Evolutionary conservation across 2,113 vertebrate genomes (phyloP), one percentile per base, ranked within the genome.

Genomic region (Lutjanus erythropterus): DNA sequence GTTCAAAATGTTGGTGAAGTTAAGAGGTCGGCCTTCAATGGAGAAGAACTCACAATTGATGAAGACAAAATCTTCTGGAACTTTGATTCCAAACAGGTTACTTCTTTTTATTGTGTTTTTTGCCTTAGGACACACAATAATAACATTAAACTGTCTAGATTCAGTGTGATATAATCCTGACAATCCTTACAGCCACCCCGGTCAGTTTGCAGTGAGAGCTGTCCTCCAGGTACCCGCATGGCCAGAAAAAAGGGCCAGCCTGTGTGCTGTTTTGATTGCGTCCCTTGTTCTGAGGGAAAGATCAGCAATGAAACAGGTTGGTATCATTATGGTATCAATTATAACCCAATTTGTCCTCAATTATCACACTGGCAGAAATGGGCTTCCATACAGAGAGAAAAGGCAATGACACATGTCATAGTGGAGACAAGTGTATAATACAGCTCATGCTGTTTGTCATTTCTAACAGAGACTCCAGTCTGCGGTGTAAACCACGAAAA

Each of bases 181-280:
- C n/a, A 47, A 12, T 33, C 47, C 12, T 9, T 33, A 7, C 52
- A 90, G 88, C 73, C 85, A 18, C 85, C 83, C 3, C 37, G 3
- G 23, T 90, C 88, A 78, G 77, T 75, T 9, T 95, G 95, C 74
- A 95, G 94, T 65, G 86, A 95, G n/a, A 88, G 87, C 42, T 96
- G 96, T 59, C 88, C 62, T 19, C 91, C 94, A 6, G 95, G 95
- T 19, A 95, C 93, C n/a, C 71, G 87, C 46, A 93, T 91, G 73
- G 94, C 93, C 29, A 93, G 91, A 80, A 90, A 78, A 49, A 95
- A 95, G 6, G 92, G 94, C 5, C 72, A 96, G 59, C 94, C 95
- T 3, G 68, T 86, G 3, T 96, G 95, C 71, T 95, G 95, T 82
- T 96, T 96, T 58, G 94, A 96, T 71, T 96, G 95, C 50, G 85